Evolutionary conservation across 1,140 invertebrate species (phyloP).

Genomic region (Zaprionus inermis): DNA sequence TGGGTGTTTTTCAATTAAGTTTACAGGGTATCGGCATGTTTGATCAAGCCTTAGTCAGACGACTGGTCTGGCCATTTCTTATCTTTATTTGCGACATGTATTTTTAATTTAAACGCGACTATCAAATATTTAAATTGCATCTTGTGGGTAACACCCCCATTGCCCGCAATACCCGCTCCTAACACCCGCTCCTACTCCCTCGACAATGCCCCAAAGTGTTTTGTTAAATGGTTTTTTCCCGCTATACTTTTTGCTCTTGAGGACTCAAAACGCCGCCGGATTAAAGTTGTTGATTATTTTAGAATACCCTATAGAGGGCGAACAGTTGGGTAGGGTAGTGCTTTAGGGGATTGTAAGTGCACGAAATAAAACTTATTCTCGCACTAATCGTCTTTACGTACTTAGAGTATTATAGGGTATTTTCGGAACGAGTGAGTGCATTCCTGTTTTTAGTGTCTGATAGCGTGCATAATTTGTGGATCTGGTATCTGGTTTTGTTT

Average conservation of each 20-base stretch:
- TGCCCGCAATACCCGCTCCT: not conserved
- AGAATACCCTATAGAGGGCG: slow-evolving; percentile 6
- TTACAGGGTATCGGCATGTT: slow-evolving; percentile 27
- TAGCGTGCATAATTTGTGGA: slow-evolving; percentile 66
- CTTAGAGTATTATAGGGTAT: not conserved
- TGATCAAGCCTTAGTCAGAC: slow-evolving; percentile 11
- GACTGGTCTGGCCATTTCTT: slow-evolving; percentile 45
- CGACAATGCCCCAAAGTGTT: slow-evolving; percentile 56
- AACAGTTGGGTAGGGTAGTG: not conserved
- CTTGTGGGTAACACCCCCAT: slow-evolving; percentile 35
- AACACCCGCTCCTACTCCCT: slow-evolving; percentile 8
- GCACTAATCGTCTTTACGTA: not conserved
- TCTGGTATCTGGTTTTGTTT: slow-evolving; percentile 41
- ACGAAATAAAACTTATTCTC: not conserved
- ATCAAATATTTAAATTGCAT: slow-evolving; percentile 56
- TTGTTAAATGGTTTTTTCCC: slow-evolving; percentile 51
- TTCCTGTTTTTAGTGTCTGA: slow-evolving; percentile 17
- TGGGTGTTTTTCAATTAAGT: slow-evolving; percentile 60
- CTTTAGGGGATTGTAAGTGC: not conserved
- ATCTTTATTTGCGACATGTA: slow-evolving; percentile 71
- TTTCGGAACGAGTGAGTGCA: not conserved
- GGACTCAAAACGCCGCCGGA: slow-evolving; percentile 27
- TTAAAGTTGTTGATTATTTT: slow-evolving; percentile 4
- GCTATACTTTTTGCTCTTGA: slow-evolving; percentile 23
- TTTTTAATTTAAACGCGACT: slow-evolving; percentile 62